Percentiles rank a stretch among this genome's conserved stretches.
phyloP scores from a whole-genome alignment of 1,140 invertebrate genomes.

The Macrosteles quadrilineatus region DNA sequence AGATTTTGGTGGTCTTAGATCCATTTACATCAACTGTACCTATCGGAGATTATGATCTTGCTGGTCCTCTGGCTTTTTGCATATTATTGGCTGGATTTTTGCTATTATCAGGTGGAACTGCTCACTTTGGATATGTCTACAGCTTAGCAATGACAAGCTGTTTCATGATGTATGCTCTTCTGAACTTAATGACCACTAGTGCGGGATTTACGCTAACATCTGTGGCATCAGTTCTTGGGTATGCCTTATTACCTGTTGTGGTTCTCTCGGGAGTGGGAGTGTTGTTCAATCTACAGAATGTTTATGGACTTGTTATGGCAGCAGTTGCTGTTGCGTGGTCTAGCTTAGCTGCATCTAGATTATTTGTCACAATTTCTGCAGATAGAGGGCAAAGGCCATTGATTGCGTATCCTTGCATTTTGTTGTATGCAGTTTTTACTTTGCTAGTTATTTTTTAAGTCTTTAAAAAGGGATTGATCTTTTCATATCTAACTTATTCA shows the following conservation, averaged over 20 bases:
- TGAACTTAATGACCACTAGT: slow-evolving; percentile 82
- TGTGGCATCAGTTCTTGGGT: slow-evolving; percentile 90
- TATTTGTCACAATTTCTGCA: slow-evolving; percentile 89
- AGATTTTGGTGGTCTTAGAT: slow-evolving; percentile 87
- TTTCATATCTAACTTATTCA: no score
- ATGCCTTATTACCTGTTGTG: slow-evolving; percentile 93
- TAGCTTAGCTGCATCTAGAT: slow-evolving; percentile 85
- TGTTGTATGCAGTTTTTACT: slow-evolving; percentile 96
- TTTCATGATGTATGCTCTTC: slow-evolving; percentile 85
- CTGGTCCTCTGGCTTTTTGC: slow-evolving; percentile 93
- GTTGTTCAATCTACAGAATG: slow-evolving; percentile 73
- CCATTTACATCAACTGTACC: slow-evolving; percentile 81
- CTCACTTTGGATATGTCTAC: slow-evolving; percentile 93
- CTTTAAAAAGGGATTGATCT: no score
- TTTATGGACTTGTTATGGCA: slow-evolving; percentile 72
- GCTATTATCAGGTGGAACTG: slow-evolving; percentile 72
- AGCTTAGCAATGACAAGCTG: slow-evolving; percentile 92
- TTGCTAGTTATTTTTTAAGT: slow-evolving; percentile 88
- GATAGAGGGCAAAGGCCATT: slow-evolving; percentile 88
- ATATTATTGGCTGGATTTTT: slow-evolving; percentile 80
- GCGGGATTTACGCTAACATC: slow-evolving; percentile 79
- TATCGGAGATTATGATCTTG: slow-evolving; percentile 88
- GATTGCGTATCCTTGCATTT: slow-evolving; percentile 92
- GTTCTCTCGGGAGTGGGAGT: slow-evolving; percentile 79
- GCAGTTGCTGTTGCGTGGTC: slow-evolving; percentile 85